Evolutionary conservation across 2,888 invertebrate species (phyloP).

Genomic region (Acanthosepion esculentum): DNA sequence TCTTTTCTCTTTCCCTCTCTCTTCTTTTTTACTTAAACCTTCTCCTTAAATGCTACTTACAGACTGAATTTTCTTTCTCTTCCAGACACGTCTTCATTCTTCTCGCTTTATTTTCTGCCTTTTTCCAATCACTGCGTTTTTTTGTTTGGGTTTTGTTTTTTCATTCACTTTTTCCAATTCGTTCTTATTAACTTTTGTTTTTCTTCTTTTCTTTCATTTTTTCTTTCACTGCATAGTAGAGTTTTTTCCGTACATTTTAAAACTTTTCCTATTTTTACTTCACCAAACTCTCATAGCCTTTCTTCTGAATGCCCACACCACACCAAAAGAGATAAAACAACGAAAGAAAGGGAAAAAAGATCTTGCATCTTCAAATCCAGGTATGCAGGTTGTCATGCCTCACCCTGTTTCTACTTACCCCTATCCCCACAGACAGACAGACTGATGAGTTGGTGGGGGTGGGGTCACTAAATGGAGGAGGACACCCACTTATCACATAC

Average conservation of each 20-base stretch:
- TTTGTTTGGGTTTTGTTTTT: neutral
- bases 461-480: too few relatives aligned
- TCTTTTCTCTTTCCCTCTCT: neutral
- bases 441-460: too few relatives aligned
- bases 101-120: neutral
- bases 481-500: too few relatives aligned
- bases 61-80: neutral
- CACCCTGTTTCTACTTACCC: too few relatives aligned
- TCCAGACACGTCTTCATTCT: too few relatives aligned
- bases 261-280: neutral
- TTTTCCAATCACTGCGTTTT: neutral
- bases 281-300: neutral
- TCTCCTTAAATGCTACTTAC: neutral
- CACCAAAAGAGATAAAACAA: too few relatives aligned
- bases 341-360: too few relatives aligned
- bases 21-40: neutral
- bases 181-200: neutral
- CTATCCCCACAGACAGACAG: too few relatives aligned
- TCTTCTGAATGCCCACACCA: neutral
- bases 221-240: neutral
- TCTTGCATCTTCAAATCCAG: too few relatives aligned
- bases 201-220: neutral
- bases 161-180: neutral
- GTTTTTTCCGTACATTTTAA: neutral
- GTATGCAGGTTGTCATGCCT: too few relatives aligned